phyloP scores from a whole-genome alignment of 2,113 vertebrate genomes.

The Cochlearius cochlearius region DNA sequence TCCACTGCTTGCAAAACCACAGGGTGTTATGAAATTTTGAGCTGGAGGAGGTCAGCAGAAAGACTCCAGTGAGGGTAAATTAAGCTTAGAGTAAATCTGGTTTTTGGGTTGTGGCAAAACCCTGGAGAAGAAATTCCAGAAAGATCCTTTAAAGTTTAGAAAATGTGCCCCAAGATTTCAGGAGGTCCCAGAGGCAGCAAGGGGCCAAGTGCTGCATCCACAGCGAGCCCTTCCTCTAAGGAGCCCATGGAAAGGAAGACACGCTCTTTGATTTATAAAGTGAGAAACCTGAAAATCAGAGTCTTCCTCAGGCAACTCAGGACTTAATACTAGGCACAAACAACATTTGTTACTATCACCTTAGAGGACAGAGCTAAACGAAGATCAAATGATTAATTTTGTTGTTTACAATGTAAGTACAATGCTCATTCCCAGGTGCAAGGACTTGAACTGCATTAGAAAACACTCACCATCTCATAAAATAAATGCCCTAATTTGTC shows the following conservation, averaged over 20 bases:
- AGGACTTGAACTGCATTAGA: neutral
- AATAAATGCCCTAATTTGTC: neutral
- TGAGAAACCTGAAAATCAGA: neutral
- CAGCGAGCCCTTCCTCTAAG: neutral
- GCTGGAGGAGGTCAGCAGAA: neutral
- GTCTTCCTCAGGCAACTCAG: neutral
- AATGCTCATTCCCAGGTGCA: neutral
- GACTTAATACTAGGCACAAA: neutral
- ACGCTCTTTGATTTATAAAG: neutral
- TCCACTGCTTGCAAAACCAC: neutral
- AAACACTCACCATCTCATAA: neutral
- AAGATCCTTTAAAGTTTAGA: neutral
- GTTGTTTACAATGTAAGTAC: neutral
- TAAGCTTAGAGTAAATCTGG: neutral
- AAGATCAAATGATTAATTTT: conserved; percentile 1
- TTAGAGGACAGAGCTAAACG: neutral
- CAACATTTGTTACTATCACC: neutral
- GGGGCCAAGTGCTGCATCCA: neutral
- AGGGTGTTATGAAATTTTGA: neutral
- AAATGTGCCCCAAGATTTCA: neutral
- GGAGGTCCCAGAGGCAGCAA: neutral
- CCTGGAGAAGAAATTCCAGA: neutral
- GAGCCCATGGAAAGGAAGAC: neutral
- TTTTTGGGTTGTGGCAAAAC: neutral
- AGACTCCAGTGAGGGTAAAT: neutral